Evolutionary conservation across 2,797 vertebrate species (phyloP), one percentile per base, ranked within the genome.

Genomic region (Oreonectes daqikongensis): DNA sequence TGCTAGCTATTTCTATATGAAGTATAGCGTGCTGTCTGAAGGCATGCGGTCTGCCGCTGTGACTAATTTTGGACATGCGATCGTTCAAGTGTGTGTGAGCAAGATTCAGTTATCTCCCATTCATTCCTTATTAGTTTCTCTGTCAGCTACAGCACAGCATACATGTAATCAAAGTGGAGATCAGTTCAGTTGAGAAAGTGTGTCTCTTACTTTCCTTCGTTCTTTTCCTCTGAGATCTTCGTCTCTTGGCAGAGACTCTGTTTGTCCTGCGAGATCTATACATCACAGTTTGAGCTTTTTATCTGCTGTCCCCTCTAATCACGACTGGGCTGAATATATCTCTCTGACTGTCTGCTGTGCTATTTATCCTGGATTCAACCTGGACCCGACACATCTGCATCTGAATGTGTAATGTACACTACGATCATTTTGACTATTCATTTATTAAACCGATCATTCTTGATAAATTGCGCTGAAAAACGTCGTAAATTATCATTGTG

Each of bases 231-330:
- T 5, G 20, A 75, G 7, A 15, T 40, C 40, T 44, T 46, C 7
- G 14, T 8, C 40, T 74, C 46, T 26, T 15, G 12, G 14, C 40
- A 10, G 26, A 63, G 64, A 15, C 24, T 57, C 32, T 22, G 60
- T 38, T 68, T 50, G 65, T 77, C 65, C 44, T 69, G 44, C 52
- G 30, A 50, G 74, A 77, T 70, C 52, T 18, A 53, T 12, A n/a
- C 46, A 26, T 52, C 57, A 40, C 55, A 12, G 75, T 44, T 63
- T 30, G 38, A 64, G 60, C 44, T 63, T 59, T 77, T 30, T 70
- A 77, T 70, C 57, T 52, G 22, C 57, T 22, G 59, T 77, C 57
- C 1, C 2, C 67, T 44, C 17, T 11, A 5, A 69, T 63, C 44
- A 52, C 17, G 3, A 24, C 30, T 63, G 55, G 32, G 22, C 63